Conservation (phyloP, 2,888 invertebrate species). For the Stenchaetothrips biformis region DNA sequence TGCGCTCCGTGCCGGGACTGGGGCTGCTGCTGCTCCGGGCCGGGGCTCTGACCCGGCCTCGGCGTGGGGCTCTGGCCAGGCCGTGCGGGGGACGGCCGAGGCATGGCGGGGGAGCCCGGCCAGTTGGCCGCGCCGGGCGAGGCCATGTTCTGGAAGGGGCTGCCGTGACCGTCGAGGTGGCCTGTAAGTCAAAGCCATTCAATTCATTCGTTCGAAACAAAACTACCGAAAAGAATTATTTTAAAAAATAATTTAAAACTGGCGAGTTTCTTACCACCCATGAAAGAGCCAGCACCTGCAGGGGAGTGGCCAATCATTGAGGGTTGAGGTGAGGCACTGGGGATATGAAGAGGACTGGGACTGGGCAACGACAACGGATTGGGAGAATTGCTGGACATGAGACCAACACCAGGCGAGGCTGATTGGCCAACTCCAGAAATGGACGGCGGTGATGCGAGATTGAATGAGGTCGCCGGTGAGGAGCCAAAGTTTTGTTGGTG, state of each 20-base stretch:
- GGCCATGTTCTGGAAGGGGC: conserved; percentile 69
- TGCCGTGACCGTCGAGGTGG: conserved; percentile 56
- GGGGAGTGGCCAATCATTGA: conserved; percentile 56
- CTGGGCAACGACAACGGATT: conserved; percentile 54
- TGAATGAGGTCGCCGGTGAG: conserved; percentile 61
- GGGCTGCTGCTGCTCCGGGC: neutral
- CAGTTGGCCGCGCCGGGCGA: conserved; percentile 73
- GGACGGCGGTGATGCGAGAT: conserved; percentile 62
- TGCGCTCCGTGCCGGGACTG: neutral
- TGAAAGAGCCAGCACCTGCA: conserved; percentile 51
- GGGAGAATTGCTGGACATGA: conserved; percentile 45
- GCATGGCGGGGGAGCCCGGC: conserved; percentile 88
- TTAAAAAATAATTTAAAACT: conserved; percentile 1
- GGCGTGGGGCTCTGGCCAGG: conserved; percentile 52
- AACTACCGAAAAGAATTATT: neutral
- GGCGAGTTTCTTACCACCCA: conserved; percentile 47
- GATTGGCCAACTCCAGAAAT: neutral
- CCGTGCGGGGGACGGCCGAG: conserved; percentile 74
- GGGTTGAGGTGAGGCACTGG: conserved; percentile 55
- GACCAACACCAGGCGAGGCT: neutral
- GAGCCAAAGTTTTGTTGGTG: conserved; percentile 58
- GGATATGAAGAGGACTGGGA: conserved; percentile 54
- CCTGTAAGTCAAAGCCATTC: conserved; percentile 46
- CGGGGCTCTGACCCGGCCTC: neutral
- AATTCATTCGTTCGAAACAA: neutral